Conservation (phyloP, 2,797 vertebrate species). For the Eulemur mongoz region DNA sequence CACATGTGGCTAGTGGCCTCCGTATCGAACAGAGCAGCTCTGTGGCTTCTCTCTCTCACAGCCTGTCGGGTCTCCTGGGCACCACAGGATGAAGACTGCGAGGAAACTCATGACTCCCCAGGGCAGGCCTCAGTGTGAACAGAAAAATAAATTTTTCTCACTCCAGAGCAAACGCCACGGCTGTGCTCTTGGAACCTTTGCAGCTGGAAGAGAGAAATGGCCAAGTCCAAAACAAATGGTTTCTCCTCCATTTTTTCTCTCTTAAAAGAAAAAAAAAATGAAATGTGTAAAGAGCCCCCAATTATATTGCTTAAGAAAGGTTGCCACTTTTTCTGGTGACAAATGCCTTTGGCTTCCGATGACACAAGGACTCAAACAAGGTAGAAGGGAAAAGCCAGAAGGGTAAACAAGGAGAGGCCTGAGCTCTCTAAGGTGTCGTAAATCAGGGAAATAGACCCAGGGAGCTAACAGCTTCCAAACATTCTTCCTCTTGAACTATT, state of each 20-base stretch:
- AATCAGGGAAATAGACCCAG: slow-evolving; percentile 67
- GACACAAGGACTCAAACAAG: background rate
- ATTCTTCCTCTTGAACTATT: slow-evolving; percentile 72
- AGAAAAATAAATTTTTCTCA: background rate
- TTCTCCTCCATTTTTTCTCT: background rate
- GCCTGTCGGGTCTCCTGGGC: background rate
- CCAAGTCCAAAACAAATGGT: slow-evolving; percentile 10
- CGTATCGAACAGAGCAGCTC: background rate
- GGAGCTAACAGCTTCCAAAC: slow-evolving; percentile 64
- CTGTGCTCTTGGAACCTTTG: slow-evolving; percentile 1
- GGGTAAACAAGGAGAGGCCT: slow-evolving; percentile 48
- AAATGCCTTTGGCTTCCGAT: background rate
- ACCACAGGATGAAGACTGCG: background rate
- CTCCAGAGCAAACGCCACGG: background rate
- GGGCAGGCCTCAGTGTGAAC: background rate
- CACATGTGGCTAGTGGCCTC: background rate
- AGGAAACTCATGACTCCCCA: background rate
- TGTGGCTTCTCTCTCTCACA: background rate
- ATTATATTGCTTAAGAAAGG: background rate
- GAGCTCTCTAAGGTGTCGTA: slow-evolving; percentile 50
- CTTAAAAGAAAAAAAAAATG: slow-evolving; percentile 4
- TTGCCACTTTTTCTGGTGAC: slow-evolving; percentile 41
- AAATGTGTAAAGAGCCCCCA: background rate
- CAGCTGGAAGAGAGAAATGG: background rate
- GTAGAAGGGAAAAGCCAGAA: slow-evolving; percentile 54